Percentiles rank a stretch among this genome's conserved stretches.
These are phyloP conservation scores for Nesogale talazaci DNA, from an alignment of 2,113 vertebrate species.

Conservation along the genomic window DNA sequence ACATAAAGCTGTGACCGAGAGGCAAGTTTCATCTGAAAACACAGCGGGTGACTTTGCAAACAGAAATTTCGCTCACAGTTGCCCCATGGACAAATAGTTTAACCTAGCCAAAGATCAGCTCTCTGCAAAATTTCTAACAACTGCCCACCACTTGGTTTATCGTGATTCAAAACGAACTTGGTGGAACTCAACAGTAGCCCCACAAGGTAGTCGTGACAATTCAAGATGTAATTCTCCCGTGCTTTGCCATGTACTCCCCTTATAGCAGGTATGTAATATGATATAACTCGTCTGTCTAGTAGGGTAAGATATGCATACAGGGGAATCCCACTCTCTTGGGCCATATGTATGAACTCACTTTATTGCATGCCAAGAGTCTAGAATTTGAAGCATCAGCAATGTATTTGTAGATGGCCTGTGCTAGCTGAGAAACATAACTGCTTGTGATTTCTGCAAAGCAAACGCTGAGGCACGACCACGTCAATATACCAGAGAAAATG, in stretches of 20 bases:
- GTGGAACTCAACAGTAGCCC: too few species aligned
- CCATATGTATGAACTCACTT: background rate
- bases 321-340: background rate
- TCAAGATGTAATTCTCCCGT: background rate
- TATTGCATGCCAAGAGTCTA: background rate
- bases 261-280: too few species aligned
- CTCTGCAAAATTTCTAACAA: background rate
- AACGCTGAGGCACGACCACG: background rate
- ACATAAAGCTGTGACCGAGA: background rate
- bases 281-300: too few species aligned
- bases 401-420: constrained; percentile 14
- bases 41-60: background rate
- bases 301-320: background rate
- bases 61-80: too few species aligned
- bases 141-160: background rate
- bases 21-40: background rate
- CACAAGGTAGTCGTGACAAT: background rate
- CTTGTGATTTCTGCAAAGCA: background rate
- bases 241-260: background rate
- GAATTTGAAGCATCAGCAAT: background rate
- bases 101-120: background rate
- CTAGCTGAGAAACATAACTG: background rate
- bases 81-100: background rate
- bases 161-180: too few species aligned
- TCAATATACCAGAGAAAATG: background rate